Evolutionary conservation across 2,888 invertebrate species (phyloP).

Genomic region (Artemia sinica): DNA sequence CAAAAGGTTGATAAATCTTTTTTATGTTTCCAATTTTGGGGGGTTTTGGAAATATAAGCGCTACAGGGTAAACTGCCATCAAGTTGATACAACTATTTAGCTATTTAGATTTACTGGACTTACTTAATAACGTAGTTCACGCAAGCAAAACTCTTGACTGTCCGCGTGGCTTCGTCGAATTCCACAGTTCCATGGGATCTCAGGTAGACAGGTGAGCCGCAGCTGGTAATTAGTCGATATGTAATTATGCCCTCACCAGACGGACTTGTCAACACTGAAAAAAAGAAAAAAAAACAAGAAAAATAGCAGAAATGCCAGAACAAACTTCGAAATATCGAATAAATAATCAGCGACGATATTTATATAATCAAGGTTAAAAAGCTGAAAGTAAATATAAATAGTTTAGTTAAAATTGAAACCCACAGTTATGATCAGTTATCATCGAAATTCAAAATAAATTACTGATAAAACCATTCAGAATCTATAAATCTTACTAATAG

Average conservation of each 20-base stretch:
- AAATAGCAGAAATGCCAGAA: not conserved
- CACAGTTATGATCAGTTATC: too few species aligned
- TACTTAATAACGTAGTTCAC: conserved; percentile 53
- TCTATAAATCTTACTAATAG: too few species aligned
- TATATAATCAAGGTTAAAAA: too few species aligned
- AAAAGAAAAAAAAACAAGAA: not conserved
- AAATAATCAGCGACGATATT: not conserved
- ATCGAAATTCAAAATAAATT: too few species aligned
- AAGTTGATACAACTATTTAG: too few species aligned
- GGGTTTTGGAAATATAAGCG: too few species aligned
- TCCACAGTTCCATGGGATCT: conserved; percentile 67
- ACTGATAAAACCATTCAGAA: too few species aligned
- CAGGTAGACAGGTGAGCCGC: conserved; percentile 67
- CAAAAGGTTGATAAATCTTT: too few species aligned
- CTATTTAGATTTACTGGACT: conserved; percentile 22
- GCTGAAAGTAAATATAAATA: too few species aligned
- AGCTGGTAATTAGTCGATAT: conserved; percentile 60
- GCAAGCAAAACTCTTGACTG: conserved; percentile 68
- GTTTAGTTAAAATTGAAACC: too few species aligned
- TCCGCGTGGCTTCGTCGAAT: conserved; percentile 53
- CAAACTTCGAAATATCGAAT: conserved; percentile 2
- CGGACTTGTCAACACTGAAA: conserved; percentile 25
- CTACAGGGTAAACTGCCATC: too few species aligned
- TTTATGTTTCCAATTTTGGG: too few species aligned
- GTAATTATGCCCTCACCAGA: conserved; percentile 63